Evolutionary conservation across 1,140 invertebrate genomes (phyloP).

Genomic region (Whitmania pigra): DNA sequence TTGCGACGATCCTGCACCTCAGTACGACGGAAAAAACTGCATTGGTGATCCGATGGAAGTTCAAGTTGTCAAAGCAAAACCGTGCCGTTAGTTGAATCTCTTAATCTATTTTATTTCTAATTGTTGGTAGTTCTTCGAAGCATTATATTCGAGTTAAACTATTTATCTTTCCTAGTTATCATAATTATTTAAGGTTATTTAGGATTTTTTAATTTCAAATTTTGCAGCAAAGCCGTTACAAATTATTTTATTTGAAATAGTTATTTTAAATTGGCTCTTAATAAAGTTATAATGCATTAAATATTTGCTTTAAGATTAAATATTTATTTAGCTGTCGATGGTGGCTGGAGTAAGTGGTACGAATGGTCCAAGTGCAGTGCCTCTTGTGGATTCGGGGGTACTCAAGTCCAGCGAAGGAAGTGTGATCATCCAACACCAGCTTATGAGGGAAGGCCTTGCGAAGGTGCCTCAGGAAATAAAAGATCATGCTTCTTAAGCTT

Average conservation of each 20-base stretch:
- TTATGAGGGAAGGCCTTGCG: conserved; percentile 51
- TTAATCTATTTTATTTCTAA: not conserved
- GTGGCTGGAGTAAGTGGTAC: conserved; percentile 68
- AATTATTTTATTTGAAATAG: no score
- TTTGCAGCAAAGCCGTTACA: no score
- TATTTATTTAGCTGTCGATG: conserved; percentile 32
- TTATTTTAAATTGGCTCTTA: not conserved
- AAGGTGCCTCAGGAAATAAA: conserved; percentile 39
- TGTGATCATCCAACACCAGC: conserved; percentile 49
- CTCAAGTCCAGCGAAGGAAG: conserved; percentile 39
- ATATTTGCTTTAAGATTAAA: no score
- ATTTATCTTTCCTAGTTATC: not conserved
- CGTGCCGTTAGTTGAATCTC: conserved; percentile 13
- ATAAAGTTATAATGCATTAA: no score
- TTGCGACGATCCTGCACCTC: conserved; percentile 38
- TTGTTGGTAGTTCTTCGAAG: not conserved
- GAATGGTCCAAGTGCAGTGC: conserved; percentile 67
- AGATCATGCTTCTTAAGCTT: not conserved
- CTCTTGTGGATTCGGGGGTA: conserved; percentile 52
- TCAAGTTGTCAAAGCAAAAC: conserved; percentile 13
- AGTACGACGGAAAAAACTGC: conserved; percentile 15
- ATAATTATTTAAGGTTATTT: no score
- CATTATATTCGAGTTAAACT: no score
- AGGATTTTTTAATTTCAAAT: no score
- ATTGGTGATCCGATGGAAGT: conserved; percentile 2